Percentiles rank a stretch among this genome's conserved stretches.
Evolutionary conservation across 1,140 invertebrate genomes (phyloP).

Genomic region (Drosophila elegans): DNA sequence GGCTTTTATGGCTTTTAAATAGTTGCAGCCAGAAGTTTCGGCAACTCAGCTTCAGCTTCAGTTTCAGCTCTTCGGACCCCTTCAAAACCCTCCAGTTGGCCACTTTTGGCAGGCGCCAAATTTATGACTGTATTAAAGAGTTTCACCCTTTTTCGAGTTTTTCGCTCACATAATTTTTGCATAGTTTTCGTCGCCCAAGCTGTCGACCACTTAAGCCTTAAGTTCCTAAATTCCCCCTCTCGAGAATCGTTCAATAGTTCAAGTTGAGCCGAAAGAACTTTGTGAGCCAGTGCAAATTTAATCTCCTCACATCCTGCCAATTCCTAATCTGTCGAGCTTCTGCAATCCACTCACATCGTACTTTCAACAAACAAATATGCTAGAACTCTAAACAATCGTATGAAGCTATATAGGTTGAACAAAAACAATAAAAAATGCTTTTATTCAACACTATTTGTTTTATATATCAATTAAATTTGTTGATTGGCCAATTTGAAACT

Average conservation of each 20-base stretch:
- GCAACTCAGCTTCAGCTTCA: not conserved
- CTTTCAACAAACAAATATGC: no score
- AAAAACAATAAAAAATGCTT: no score
- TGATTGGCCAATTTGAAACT: no score
- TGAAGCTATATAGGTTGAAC: no score
- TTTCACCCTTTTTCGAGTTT: conserved; percentile 45
- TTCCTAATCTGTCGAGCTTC: no score
- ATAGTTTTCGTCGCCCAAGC: conserved; percentile 68
- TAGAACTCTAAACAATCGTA: no score
- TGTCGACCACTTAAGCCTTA: conserved; percentile 36
- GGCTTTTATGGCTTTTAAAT: conserved; percentile 83
- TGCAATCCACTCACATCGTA: no score
- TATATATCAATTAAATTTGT: no score
- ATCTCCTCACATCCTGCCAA: no score
- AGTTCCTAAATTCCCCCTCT: not conserved
- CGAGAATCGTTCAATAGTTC: not conserved
- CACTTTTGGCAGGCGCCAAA: conserved; percentile 65
- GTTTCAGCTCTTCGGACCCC: not conserved
- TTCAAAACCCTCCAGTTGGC: conserved; percentile 19
- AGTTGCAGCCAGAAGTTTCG: conserved; percentile 58
- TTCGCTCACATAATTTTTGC: conserved; percentile 71
- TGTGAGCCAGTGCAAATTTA: not conserved
- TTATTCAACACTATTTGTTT: no score
- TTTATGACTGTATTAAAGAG: conserved; percentile 80
- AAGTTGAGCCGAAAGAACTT: conserved; percentile 1